Evolutionary conservation across 2,888 invertebrate genomes (phyloP), one percentile per base, ranked within the genome.

Genomic region (Apotomis turbidana): DNA sequence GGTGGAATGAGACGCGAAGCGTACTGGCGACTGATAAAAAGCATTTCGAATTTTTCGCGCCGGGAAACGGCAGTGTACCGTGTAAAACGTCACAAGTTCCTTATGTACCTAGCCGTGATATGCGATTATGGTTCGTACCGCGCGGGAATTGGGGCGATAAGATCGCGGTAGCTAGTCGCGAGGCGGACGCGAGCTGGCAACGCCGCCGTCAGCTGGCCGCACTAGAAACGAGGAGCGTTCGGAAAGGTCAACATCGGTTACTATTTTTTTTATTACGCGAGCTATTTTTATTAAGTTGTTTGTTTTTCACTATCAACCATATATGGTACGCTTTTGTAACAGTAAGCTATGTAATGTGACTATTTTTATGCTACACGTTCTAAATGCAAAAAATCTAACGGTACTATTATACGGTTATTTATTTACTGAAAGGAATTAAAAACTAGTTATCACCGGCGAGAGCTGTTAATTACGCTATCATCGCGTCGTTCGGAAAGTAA

Each of bases 11-110:
- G 77, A 78, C 76, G 79, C 76, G 78, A 83, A 83, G 77, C 82
- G 79, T 52, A 71, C 67, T 62, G 81, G 83, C 86, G 85, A 90
- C 91, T 92, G 93, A 93, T 93, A 93, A 93, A 90, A 89, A 88
- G 83, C 86, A 88, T 88, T 92, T 92, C 91, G 89, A 92, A 93
- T 91, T 93, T 93, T 93, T 93, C 93, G 93, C 93, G 93, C 92
- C 71, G 92, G 90, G 88, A 93, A 90, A 89, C 85, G 84, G 83
- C 84, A 81, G 83, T 84, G 82, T 83, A 83, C 81, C 84, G 85
- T 82, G 78, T 80, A 78, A 82, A 93, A 92, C 85, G 90, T 85
- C 89, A 82, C 88, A 93, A 89, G 83, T 87, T 84, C 88, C 81
- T 90, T 92, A 92, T 91, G 85, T 91, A 93, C 89, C 86, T 82